Conservation (phyloP, 2,888 invertebrate species). For the Corythucha ciliata region DNA sequence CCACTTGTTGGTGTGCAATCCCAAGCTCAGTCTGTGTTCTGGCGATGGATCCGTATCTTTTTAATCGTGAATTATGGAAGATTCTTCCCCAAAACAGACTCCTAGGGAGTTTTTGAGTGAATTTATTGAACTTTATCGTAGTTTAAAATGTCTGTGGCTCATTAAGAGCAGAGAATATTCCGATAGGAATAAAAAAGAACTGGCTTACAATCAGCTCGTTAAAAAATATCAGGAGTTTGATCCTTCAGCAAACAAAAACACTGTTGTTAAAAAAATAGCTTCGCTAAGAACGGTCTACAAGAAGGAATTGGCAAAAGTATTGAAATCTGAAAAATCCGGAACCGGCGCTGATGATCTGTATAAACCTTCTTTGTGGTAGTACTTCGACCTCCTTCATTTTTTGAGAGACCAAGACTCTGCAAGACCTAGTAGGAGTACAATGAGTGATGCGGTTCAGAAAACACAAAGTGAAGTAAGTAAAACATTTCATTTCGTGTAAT, state of each 20-base stretch:
- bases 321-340: conserved; percentile 1
- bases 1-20: too few species aligned
- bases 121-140: conserved; percentile 12
- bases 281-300: conserved; percentile 2
- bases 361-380: conserved; percentile 5
- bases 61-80: too few species aligned
- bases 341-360: conserved; percentile 5
- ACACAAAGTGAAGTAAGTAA: neutral
- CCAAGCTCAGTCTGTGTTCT: too few species aligned
- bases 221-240: neutral
- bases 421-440: too few species aligned
- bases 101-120: conserved; percentile 11
- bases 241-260: conserved; percentile 6
- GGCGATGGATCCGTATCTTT: too few species aligned
- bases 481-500: neutral
- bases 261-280: conserved; percentile 5
- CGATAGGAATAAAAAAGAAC: conserved; percentile 11
- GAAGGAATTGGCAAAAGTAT: conserved; percentile 5
- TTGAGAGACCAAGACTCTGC: conserved; percentile 5
- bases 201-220: conserved; percentile 6
- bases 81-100: too few species aligned
- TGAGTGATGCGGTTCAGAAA: too few species aligned
- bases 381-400: conserved; percentile 8
- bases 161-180: conserved; percentile 10
- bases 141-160: conserved; percentile 12